phyloP scores from a whole-genome alignment of 2,113 vertebrate genomes.

The Nothobranchius kuhntae region DNA sequence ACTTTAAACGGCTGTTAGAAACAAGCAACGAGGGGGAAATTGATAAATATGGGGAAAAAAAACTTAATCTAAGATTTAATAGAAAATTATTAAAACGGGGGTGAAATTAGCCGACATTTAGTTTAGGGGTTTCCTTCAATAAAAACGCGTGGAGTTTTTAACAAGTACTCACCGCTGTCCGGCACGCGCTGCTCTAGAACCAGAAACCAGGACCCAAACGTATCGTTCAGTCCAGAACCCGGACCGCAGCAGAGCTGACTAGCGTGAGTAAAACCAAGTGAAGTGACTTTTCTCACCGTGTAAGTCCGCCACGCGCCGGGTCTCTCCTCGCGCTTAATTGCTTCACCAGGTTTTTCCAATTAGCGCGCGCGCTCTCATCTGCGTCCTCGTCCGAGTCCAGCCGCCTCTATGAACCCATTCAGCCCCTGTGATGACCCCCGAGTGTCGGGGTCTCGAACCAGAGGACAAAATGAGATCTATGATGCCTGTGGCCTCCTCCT shows the following conservation, averaged over 20 bases:
- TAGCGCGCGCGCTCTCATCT: constrained; percentile 51
- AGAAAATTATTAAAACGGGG: too few relatives aligned
- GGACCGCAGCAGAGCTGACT: background rate
- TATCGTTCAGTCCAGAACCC: background rate
- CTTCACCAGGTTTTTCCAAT: constrained; percentile 72
- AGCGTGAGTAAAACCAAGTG: too few relatives aligned
- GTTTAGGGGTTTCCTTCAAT: too few relatives aligned
- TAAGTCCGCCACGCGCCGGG: constrained; percentile 33
- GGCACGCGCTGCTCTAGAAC: constrained; percentile 26
- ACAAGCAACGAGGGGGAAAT: too few relatives aligned
- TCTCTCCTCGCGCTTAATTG: constrained; percentile 58
- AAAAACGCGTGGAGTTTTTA: too few relatives aligned
- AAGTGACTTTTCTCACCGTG: constrained; percentile 43
- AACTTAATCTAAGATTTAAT: too few relatives aligned
- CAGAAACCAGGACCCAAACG: background rate
- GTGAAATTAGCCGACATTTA: too few relatives aligned
- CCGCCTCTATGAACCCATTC: constrained; percentile 39
- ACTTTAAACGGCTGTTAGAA: too few relatives aligned
- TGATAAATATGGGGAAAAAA: too few relatives aligned
- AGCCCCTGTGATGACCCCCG: constrained; percentile 60
- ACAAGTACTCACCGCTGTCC: constrained; percentile 42
- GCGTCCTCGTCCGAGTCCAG: constrained; percentile 42
- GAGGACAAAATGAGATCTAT: constrained; percentile 43
- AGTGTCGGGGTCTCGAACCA: constrained; percentile 54
- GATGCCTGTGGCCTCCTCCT: constrained; percentile 44